Evolutionary conservation across 2,113 vertebrate genomes (phyloP), one percentile per base, ranked within the genome.

Genomic region (Dolichallabes microphthalmus): DNA sequence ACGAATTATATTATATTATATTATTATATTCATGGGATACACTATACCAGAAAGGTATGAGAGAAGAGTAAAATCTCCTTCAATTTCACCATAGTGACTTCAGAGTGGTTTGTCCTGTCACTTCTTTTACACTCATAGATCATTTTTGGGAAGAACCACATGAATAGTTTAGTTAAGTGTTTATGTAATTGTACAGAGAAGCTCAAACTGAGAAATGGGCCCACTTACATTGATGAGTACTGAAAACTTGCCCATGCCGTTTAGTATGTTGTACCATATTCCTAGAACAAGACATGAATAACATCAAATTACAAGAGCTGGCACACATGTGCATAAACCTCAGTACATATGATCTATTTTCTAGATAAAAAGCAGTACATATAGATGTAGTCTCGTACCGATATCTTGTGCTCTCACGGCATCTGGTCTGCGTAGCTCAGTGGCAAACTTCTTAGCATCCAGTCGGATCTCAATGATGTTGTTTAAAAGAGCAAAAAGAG

Each of bases 221-320:
- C 81, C 77, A 97, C 98, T 98, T 94, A 98, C 98, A 85, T 98
- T 99, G 93, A 97, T 99, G 90, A 99, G 98, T 85, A 99, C 97
- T 9, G 97, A 98, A 92, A 99, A 95, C 89, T 98, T 99, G 64
- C 98, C 98, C 90, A 99, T 97, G 83, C 96, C 94, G 35, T 95
- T 98, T 85, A 99, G 93, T 91, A 99, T 97, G 91, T 99, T 96
- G 94, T 96, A 99, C 98, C 98, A 99, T 91, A 99, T 97, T 80
- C 98, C 98, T 99, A 84, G 2, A 84, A 52, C 32, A 86, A 32
- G 71, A 81, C 57, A 83, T n/a, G 20, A n/a, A 64, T 22, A 30
- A 0, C 1, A 11, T 73, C 7, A 32, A n/a, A 73, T 73, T 45
- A 45, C 39, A 74, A n/a, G 22, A 50, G 35, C 20, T 50, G 39